Conservation (phyloP, 1,140 invertebrate genomes). For the Pseudobourletiella spinata region DNA sequence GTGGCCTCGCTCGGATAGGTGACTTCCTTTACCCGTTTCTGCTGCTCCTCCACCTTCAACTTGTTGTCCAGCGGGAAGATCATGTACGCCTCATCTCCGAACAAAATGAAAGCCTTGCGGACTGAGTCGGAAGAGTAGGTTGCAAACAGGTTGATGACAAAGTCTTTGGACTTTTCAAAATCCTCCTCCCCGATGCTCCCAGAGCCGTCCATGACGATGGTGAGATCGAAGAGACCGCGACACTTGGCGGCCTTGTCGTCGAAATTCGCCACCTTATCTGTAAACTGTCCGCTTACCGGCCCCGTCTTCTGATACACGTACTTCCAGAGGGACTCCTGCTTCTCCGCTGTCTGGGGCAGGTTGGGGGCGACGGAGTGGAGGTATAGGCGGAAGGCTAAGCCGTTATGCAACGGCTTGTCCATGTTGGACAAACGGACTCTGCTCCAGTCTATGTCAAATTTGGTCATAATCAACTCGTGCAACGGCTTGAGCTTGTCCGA, state of each 20-base stretch:
- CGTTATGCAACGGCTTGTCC: background rate
- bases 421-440: background rate
- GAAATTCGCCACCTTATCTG: background rate
- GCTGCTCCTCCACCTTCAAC: background rate
- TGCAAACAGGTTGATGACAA: background rate
- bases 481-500: background rate
- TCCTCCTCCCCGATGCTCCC: background rate
- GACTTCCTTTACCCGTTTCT: background rate
- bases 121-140: background rate
- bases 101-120: background rate
- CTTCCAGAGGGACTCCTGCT: background rate
- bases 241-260: background rate
- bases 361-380: background rate
- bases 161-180: background rate
- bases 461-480: background rate
- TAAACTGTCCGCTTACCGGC: background rate
- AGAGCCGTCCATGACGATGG: constrained; percentile 3
- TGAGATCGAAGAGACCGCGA: background rate
- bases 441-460: background rate
- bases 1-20: background rate
- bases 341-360: background rate
- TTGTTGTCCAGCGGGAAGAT: background rate
- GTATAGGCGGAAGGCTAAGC: background rate
- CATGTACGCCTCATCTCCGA: background rate
- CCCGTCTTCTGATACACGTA: background rate